Evolutionary conservation across 2,888 invertebrate genomes (phyloP).

Genomic region (Morinoia aosen): DNA sequence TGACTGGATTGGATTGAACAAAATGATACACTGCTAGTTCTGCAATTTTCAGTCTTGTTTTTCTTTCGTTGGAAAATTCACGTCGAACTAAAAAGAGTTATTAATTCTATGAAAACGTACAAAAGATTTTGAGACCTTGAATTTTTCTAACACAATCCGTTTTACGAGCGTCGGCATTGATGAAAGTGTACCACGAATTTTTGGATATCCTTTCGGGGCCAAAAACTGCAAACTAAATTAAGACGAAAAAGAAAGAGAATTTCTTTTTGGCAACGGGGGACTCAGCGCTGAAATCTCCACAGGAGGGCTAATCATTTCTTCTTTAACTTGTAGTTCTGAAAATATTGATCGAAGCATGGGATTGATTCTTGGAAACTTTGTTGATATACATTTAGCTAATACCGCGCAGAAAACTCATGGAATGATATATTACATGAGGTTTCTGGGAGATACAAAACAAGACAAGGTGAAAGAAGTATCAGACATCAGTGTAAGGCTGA

Average conservation of each 20-base stretch:
- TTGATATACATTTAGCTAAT: too few relatives aligned
- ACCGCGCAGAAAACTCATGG: too few relatives aligned
- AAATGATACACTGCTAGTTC: neutral
- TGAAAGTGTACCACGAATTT: neutral
- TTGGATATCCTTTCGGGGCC: neutral
- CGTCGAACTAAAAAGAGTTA: neutral
- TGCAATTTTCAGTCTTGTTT: neutral
- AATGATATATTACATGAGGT: too few relatives aligned
- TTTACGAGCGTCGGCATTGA: neutral
- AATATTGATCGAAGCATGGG: neutral
- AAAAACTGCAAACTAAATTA: neutral
- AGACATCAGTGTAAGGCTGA: too few relatives aligned
- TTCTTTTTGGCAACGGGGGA: neutral
- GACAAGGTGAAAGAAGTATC: too few relatives aligned
- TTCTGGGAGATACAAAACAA: too few relatives aligned
- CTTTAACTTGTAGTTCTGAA: neutral
- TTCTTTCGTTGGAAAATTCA: neutral
- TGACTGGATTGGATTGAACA: neutral
- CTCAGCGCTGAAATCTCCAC: neutral
- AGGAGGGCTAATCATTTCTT: neutral
- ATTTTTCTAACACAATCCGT: neutral
- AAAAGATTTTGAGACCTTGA: neutral
- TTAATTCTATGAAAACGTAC: neutral
- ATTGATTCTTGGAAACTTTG: too few relatives aligned
- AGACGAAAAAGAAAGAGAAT: neutral